Evolutionary conservation across 2,888 invertebrate genomes (phyloP).

Genomic region (Acrocyrtus sp.): DNA sequence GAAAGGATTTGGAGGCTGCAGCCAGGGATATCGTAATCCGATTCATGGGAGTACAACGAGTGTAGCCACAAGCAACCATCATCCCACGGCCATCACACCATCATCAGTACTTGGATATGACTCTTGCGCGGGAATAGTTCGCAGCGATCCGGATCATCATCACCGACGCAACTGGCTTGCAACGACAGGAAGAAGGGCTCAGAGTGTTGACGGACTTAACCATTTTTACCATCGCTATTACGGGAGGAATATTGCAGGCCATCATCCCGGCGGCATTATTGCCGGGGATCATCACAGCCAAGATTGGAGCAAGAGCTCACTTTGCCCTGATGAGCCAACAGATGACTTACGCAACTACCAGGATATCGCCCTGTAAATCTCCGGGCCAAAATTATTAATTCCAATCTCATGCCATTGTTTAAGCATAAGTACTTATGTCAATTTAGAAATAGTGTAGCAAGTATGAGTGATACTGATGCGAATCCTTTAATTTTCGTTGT

Average conservation of each 20-base stretch:
- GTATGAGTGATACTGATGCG: too few species aligned
- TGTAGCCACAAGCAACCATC: conserved; percentile 27
- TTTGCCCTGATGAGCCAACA: conserved; percentile 50
- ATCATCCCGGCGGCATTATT: conserved; percentile 40
- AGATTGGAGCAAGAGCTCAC: conserved; percentile 60
- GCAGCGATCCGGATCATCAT: conserved; percentile 32
- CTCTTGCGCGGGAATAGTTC: conserved; percentile 13
- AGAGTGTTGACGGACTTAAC: conserved; percentile 59
- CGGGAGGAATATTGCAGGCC: conserved; percentile 54
- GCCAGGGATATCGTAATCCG: conserved; percentile 40
- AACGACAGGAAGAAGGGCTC: conserved; percentile 50
- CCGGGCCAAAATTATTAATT: too few species aligned
- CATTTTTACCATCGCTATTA: conserved; percentile 58
- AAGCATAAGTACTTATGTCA: too few species aligned
- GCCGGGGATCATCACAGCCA: conserved; percentile 32
- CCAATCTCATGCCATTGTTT: too few species aligned
- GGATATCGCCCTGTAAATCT: conserved; percentile 53
- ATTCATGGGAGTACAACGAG: conserved; percentile 40
- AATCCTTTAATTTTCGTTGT: too few species aligned
- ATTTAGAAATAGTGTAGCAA: too few species aligned
- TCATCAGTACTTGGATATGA: background rate
- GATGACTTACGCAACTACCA: conserved; percentile 59
- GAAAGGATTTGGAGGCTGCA: conserved; percentile 21
- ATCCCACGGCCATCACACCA: background rate
- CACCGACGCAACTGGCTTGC: conserved; percentile 45